Percentiles rank a stretch among this genome's conserved stretches.
These are phyloP conservation scores for Squalus acanthias DNA, from an alignment of 2,797 vertebrate genomes.

Conservation along the genomic window DNA sequence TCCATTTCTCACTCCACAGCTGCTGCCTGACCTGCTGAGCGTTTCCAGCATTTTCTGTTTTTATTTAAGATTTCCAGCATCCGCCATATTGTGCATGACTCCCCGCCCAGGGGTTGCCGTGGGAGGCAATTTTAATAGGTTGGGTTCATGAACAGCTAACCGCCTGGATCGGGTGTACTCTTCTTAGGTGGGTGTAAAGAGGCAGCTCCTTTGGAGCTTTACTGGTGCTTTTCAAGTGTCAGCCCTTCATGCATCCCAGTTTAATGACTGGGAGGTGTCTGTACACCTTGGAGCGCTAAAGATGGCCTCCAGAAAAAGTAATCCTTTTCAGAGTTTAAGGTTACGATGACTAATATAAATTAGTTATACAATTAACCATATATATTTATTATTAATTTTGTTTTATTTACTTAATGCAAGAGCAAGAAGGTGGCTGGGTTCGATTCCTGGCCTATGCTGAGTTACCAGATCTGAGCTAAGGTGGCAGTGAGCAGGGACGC, in stretches of 20 bases:
- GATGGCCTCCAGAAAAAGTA: background rate
- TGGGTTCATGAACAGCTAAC: background rate
- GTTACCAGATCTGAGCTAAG: too few relatives aligned
- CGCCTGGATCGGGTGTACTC: too few relatives aligned
- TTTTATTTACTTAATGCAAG: too few relatives aligned
- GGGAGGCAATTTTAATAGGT: background rate
- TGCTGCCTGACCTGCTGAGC: too few relatives aligned
- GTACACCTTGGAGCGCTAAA: background rate
- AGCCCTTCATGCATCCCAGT: background rate
- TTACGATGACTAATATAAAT: too few relatives aligned
- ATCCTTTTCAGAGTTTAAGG: background rate
- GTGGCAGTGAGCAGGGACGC: too few relatives aligned
- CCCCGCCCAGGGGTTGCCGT: background rate
- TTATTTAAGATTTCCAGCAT: background rate
- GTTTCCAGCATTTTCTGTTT: background rate
- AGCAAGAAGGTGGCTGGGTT: too few relatives aligned
- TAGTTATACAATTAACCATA: too few relatives aligned
- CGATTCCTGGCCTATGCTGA: too few relatives aligned
- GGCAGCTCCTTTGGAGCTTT: background rate
- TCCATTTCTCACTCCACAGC: too few relatives aligned
- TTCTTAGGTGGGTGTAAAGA: background rate
- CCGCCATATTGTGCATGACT: background rate
- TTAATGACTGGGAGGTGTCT: background rate
- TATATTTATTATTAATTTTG: too few relatives aligned
- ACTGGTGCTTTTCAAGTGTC: background rate